Conservation (phyloP, 2,797 vertebrate species). For the Hippoglossus hippoglossus region DNA sequence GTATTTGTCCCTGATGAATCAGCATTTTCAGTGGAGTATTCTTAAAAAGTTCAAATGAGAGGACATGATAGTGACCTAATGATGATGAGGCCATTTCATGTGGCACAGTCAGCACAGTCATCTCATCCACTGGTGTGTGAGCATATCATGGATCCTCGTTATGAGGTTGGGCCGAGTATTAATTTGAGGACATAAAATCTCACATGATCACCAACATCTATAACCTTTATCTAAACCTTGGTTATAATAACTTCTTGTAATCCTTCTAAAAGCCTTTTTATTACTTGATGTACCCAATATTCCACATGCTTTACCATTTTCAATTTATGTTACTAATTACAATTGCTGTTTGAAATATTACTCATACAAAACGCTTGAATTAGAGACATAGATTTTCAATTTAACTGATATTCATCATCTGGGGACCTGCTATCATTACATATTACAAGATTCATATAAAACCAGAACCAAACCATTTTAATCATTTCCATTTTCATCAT, state of each 20-base stretch:
- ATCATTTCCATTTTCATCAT: not conserved
- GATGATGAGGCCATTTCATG: too few relatives aligned
- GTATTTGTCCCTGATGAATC: too few relatives aligned
- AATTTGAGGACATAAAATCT: not conserved
- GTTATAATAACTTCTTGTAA: not conserved
- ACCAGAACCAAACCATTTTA: not conserved
- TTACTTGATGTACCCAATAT: not conserved
- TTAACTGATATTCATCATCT: constrained; percentile 4
- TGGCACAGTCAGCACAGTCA: too few relatives aligned
- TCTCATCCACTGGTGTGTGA: too few relatives aligned
- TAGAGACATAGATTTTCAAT: not conserved
- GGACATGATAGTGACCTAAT: not conserved
- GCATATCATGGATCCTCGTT: not conserved
- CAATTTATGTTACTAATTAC: not conserved
- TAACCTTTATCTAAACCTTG: too few relatives aligned
- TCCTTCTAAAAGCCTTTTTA: not conserved
- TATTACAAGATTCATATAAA: not conserved
- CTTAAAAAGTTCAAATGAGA: not conserved
- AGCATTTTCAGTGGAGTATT: not conserved
- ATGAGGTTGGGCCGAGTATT: not conserved
- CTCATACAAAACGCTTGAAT: not conserved
- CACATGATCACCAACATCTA: not conserved
- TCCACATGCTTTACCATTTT: not conserved
- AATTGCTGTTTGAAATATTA: not conserved
- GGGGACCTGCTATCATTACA: not conserved